Evolutionary conservation across 2,888 invertebrate genomes (phyloP).

Genomic region (Megaustenia siamemsis): DNA sequence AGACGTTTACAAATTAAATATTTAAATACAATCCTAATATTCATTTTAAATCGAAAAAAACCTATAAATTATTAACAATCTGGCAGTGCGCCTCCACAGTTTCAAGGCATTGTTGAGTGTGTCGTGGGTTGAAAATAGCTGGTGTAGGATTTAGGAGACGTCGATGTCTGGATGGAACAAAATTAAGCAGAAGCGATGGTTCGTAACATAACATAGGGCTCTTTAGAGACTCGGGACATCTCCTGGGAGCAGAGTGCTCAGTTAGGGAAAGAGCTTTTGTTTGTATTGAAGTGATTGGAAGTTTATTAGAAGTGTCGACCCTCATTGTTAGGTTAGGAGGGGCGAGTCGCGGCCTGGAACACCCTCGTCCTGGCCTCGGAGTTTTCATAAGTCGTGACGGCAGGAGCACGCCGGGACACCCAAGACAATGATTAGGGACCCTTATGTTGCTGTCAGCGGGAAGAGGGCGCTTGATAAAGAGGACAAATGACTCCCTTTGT

Average conservation of each 20-base stretch:
- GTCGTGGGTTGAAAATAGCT: no score
- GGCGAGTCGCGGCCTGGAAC: neutral
- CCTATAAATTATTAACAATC: no score
- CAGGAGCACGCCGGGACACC: constrained; percentile 43
- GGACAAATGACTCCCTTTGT: constrained; percentile 51
- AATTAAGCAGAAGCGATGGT: neutral
- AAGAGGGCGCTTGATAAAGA: constrained; percentile 32
- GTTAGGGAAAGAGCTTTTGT: constrained; percentile 58
- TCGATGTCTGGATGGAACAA: neutral
- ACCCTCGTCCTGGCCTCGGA: constrained; percentile 19
- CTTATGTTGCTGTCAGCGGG: constrained; percentile 52
- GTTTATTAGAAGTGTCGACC: constrained; percentile 57
- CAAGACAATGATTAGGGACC: constrained; percentile 53
- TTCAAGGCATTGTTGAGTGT: no score
- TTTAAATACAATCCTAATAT: no score
- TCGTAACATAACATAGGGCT: neutral
- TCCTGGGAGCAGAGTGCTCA: constrained; percentile 46
- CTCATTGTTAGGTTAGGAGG: constrained; percentile 51
- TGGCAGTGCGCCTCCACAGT: no score
- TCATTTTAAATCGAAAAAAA: no score
- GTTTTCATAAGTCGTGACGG: constrained; percentile 32
- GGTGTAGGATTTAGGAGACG: neutral
- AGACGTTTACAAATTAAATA: no score
- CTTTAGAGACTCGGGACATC: neutral
- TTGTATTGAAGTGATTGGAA: constrained; percentile 57